phyloP scores from a whole-genome alignment of 1,140 invertebrate genomes.

The Globodera ellingtonae region DNA sequence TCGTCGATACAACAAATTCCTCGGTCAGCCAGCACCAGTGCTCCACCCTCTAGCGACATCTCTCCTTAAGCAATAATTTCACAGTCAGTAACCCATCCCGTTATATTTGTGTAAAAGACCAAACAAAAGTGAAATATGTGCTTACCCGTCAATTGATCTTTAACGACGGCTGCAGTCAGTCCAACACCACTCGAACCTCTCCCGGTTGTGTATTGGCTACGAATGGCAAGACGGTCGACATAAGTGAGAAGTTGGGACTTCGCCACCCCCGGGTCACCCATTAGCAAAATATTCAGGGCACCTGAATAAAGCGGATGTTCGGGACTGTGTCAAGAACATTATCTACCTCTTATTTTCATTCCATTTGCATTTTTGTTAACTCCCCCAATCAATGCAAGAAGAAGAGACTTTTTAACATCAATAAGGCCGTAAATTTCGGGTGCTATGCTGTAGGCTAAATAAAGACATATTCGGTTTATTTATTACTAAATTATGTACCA shows the following conservation, averaged over 20 bases:
- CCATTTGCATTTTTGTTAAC: slow-evolving; percentile 82
- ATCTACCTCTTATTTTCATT: slow-evolving; percentile 75
- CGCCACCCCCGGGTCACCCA: slow-evolving; percentile 99
- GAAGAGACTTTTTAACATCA: slow-evolving; percentile 94
- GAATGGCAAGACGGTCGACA: slow-evolving; percentile 86
- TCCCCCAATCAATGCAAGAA: slow-evolving; percentile 90
- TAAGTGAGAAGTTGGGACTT: slow-evolving; percentile 95
- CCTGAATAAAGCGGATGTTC: slow-evolving; percentile 68
- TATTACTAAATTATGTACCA: not conserved
- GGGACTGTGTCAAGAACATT: not conserved
- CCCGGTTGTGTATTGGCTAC: slow-evolving; percentile 94
- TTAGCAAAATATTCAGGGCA: slow-evolving; percentile 96
- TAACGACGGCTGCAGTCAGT: slow-evolving; percentile 94
- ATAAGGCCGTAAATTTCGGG: slow-evolving; percentile 98
- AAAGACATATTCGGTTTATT: not conserved
- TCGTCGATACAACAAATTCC: slow-evolving; percentile 99
- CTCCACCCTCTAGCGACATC: slow-evolving; percentile 95
- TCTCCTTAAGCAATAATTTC: slow-evolving; percentile 70
- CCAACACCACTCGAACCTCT: slow-evolving; percentile 95
- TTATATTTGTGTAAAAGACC: not conserved
- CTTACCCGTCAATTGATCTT: slow-evolving; percentile 84
- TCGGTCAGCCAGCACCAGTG: slow-evolving; percentile 94
- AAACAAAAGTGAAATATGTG: not conserved
- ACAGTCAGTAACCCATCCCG: not conserved
- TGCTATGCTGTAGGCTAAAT: slow-evolving; percentile 84